Evolutionary conservation across 2,797 vertebrate species (phyloP).

Genomic region (Xenopus petersii): DNA sequence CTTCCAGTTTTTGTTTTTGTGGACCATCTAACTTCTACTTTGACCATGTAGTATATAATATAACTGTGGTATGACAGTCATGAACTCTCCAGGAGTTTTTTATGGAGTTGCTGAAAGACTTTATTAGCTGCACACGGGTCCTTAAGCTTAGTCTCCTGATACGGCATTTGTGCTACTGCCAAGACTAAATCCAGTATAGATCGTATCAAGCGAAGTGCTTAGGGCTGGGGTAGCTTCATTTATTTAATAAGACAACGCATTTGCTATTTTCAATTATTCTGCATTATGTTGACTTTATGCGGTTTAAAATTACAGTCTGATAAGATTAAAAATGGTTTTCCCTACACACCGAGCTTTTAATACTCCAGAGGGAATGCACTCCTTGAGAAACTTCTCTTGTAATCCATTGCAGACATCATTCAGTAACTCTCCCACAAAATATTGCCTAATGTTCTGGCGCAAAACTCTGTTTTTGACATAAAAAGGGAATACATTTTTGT

Average conservation of each 20-base stretch:
- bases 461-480: slow-evolving; percentile 57
- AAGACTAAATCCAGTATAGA: slow-evolving; percentile 21
- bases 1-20: too few species aligned
- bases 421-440: slow-evolving; percentile 68
- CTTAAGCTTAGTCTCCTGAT: neutral
- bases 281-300: slow-evolving; percentile 56
- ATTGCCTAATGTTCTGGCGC: slow-evolving; percentile 62
- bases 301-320: slow-evolving; percentile 60
- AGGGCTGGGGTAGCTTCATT: slow-evolving; percentile 13
- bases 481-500: slow-evolving; percentile 62
- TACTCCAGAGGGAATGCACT: slow-evolving; percentile 64
- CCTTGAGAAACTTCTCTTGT: slow-evolving; percentile 69
- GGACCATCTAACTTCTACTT: too few species aligned
- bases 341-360: slow-evolving; percentile 58
- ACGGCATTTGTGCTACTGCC: slow-evolving; percentile 11
- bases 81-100: too few species aligned
- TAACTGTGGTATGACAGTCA: too few species aligned
- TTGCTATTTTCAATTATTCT: slow-evolving; percentile 50
- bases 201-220: slow-evolving; percentile 31
- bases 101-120: too few species aligned
- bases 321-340: slow-evolving; percentile 60
- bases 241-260: slow-evolving; percentile 27
- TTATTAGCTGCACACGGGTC: too few species aligned
- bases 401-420: slow-evolving; percentile 70
- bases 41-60: too few species aligned